Percentiles rank a stretch among this genome's conserved stretches.
These are phyloP conservation scores for Gymnobelideus leadbeateri DNA, from an alignment of 2,113 vertebrate species.

Conservation along the genomic window DNA sequence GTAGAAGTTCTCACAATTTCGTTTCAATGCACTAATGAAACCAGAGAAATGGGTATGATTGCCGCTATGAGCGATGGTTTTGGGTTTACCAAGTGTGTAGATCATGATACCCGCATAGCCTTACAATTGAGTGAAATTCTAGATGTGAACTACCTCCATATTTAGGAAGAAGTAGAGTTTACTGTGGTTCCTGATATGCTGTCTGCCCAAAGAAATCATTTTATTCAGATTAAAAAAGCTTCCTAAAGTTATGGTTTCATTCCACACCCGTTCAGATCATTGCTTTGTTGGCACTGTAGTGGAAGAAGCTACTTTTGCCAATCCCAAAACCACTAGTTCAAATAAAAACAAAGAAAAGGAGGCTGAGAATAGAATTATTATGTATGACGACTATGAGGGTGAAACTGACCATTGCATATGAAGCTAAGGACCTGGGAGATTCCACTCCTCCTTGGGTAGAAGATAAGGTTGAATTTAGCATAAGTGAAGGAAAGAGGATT, in stretches of 20 bases:
- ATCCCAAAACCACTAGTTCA: slow-evolving; percentile 93
- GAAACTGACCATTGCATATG: slow-evolving; percentile 94
- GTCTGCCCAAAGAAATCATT: slow-evolving; percentile 98
- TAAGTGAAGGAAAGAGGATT: slow-evolving; percentile 97
- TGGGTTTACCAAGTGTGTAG: slow-evolving; percentile 99
- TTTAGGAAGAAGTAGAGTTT: slow-evolving; percentile 99
- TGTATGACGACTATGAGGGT: slow-evolving; percentile 96
- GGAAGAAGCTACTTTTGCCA: slow-evolving; percentile 90
- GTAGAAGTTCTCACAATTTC: slow-evolving; percentile 97
- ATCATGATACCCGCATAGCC: slow-evolving; percentile 98
- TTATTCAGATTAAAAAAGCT: slow-evolving; percentile 98
- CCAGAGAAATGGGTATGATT: slow-evolving; percentile 98
- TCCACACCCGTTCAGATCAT: slow-evolving; percentile 97
- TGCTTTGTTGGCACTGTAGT: slow-evolving; percentile 95
- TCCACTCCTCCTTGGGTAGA: slow-evolving; percentile 91
- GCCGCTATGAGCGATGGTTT: slow-evolving; percentile 98
- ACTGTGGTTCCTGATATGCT: slow-evolving; percentile 95
- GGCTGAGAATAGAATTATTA: slow-evolving; percentile 94
- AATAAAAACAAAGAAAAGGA: slow-evolving; percentile 99
- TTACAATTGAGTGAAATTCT: slow-evolving; percentile 99
- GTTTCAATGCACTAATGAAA: slow-evolving; percentile 96
- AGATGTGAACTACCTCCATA: slow-evolving; percentile 97
- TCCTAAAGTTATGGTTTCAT: slow-evolving; percentile 97
- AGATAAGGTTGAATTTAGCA: slow-evolving; percentile 98
- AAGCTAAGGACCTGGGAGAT: slow-evolving; percentile 96